These are phyloP conservation scores for Choreutis nemorana DNA, from an alignment of 2,888 invertebrate genomes.

Conservation along the genomic window DNA sequence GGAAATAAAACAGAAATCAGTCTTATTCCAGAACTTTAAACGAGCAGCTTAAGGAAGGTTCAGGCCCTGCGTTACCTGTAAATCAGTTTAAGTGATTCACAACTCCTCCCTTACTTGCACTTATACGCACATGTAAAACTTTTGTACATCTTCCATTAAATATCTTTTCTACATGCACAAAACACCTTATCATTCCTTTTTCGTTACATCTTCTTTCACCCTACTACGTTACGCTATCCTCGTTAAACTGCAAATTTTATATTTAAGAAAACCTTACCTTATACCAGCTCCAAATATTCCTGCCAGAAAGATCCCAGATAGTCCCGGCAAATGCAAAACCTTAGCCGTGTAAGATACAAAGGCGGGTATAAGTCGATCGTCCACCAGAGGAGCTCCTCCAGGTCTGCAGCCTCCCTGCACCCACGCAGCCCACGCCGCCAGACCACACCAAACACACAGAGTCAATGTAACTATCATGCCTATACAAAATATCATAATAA, in stretches of 20 bases:
- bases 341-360: constrained; percentile 78
- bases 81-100: too few species aligned
- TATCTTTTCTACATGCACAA: not conserved
- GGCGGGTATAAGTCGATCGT: constrained; percentile 75
- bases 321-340: constrained; percentile 61
- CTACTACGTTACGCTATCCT: too few species aligned
- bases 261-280: constrained; percentile 44
- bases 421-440: constrained; percentile 67
- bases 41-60: too few species aligned
- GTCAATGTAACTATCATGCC: constrained; percentile 67
- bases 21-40: too few species aligned
- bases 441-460: constrained; percentile 70
- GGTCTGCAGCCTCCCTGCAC: constrained; percentile 66
- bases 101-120: too few species aligned
- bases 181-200: too few species aligned
- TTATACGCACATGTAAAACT: too few species aligned
- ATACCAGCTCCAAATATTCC: constrained; percentile 83
- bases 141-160: too few species aligned
- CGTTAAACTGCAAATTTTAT: not conserved
- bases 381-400: constrained; percentile 48
- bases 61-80: too few species aligned
- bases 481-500: constrained; percentile 64
- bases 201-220: too few species aligned
- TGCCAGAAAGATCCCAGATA: constrained; percentile 80
- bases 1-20: too few species aligned